Evolutionary conservation across 2,888 invertebrate species (phyloP), one percentile per base, ranked within the genome.

Genomic region (Orthonychiurus folsomi): DNA sequence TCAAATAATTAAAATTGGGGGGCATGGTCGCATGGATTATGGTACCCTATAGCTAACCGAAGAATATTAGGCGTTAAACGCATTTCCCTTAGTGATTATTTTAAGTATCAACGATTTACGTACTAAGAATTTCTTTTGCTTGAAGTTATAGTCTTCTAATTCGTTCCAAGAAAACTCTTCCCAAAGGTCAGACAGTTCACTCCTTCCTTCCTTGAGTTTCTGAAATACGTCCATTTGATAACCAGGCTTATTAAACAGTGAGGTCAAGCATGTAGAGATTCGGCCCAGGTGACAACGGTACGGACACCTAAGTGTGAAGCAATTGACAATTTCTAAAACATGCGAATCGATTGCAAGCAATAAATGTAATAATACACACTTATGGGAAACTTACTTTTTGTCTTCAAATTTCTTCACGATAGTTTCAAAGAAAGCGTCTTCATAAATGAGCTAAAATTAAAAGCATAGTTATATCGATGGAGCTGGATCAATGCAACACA

Each of bases 201-300:
- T 37, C 15, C 9, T 9, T 37, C 15, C 37, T 15, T 37, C 15
- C 37, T 37, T n/a, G n/a, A 63, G 26, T 23, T 56, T 48, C 15
- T 20, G 18, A 27, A 59, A 53, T 12, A 63, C n/a, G 20, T 58
- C 63, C 47, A 62, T 65, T 9, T 65, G 48, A 25, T 58, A 59
- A 15, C 65, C 67, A 27, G 58, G 63, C 15, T 12, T 47, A 27
- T 56, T 58, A n/a, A 58, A 23, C 21, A 25, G 21, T n/a, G 66
- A 66, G 21, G 47, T 60, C 21, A 63, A 61, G n/a, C 60, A 61
- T 21, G 55, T 21, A 2, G 63, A 56, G 1, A 70, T 62, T 63
- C 66, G 66, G 21, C 64, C 67, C 47, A 70, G 58, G 60, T 70
- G 68, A 26, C 70, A 66, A 23, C 62, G 27, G 26, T 63, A 66